Percentiles rank a stretch among this genome's conserved stretches.
These are phyloP conservation scores for Pararge aegeria DNA, from an alignment of 1,140 invertebrate genomes.

Conservation along the genomic window DNA sequence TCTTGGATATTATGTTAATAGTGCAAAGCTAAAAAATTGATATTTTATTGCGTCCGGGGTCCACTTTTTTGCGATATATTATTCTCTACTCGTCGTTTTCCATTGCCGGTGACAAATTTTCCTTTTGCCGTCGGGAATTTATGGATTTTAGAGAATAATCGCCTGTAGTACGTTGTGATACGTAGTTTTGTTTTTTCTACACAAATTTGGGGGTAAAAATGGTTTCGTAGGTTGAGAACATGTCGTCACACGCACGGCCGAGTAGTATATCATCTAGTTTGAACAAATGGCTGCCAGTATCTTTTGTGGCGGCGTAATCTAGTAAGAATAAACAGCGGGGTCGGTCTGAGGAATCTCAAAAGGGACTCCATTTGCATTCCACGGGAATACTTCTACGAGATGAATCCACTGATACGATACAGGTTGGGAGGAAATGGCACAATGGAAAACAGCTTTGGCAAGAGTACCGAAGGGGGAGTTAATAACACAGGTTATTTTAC, in stretches of 20 bases:
- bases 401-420: conserved; percentile 15
- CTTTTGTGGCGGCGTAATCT: conserved; percentile 64
- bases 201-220: conserved; percentile 6
- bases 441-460: conserved; percentile 3
- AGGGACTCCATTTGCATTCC: conserved; percentile 31
- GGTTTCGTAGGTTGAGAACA: conserved; percentile 33
- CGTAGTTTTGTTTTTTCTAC: conserved; percentile 1
- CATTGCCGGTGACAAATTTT: conserved; percentile 39
- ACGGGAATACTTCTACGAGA: conserved; percentile 13
- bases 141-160: conserved; percentile 2
- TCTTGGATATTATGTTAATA: conserved; percentile 11
- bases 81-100: conserved; percentile 61
- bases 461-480: background rate
- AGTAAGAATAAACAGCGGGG: conserved; percentile 60
- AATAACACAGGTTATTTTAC: too few relatives aligned
- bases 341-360: conserved; percentile 37
- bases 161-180: conserved; percentile 9
- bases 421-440: conserved; percentile 8
- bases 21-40: conserved; percentile 63
- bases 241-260: conserved; percentile 66
- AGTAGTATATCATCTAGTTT: conserved; percentile 68
- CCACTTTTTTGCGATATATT: conserved; percentile 71
- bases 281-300: conserved; percentile 64
- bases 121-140: conserved; percentile 12
- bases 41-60: conserved; percentile 72